A percentile compares a stretch with the other conserved stretches of the same genome.
phyloP scores from a whole-genome alignment of 2,888 invertebrate species.

The Sepioteuthis lessoniana region DNA sequence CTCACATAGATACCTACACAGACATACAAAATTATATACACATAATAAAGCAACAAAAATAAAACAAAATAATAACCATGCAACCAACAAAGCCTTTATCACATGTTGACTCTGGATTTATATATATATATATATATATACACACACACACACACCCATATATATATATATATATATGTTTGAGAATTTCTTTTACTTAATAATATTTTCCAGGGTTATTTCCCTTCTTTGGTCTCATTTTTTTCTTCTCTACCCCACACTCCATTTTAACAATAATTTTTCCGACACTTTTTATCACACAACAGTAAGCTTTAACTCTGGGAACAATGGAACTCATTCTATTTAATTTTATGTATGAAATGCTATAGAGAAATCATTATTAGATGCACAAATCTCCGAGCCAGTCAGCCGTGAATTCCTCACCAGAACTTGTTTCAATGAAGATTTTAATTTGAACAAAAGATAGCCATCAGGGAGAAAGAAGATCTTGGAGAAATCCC shows the following conservation, averaged over 20 bases:
- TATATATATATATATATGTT: neutral
- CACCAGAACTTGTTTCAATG: constrained; percentile 24
- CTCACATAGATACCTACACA: too few relatives aligned
- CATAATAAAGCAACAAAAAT: too few relatives aligned
- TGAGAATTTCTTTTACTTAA: neutral
- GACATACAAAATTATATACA: too few relatives aligned
- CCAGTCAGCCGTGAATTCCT: constrained; percentile 41
- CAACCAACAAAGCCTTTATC: too few relatives aligned
- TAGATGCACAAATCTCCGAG: constrained; percentile 42
- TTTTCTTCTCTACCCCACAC: neutral
- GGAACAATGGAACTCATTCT: constrained; percentile 37
- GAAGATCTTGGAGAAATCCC: neutral
- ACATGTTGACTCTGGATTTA: too few relatives aligned
- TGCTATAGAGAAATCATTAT: constrained; percentile 48
- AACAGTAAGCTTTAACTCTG: constrained; percentile 23
- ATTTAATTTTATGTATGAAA: constrained; percentile 48
- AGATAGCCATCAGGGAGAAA: constrained; percentile 35
- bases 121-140: too few relatives aligned
- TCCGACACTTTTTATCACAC: constrained; percentile 36
- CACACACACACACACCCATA: neutral
- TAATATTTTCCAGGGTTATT: neutral
- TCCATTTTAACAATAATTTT: neutral
- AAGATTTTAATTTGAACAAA: constrained; percentile 47
- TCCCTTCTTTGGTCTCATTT: neutral
- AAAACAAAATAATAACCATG: too few relatives aligned